Base-by-base conservation (phyloP, 2,113 vertebrate genomes). In the Sialia sialis region DNA sequence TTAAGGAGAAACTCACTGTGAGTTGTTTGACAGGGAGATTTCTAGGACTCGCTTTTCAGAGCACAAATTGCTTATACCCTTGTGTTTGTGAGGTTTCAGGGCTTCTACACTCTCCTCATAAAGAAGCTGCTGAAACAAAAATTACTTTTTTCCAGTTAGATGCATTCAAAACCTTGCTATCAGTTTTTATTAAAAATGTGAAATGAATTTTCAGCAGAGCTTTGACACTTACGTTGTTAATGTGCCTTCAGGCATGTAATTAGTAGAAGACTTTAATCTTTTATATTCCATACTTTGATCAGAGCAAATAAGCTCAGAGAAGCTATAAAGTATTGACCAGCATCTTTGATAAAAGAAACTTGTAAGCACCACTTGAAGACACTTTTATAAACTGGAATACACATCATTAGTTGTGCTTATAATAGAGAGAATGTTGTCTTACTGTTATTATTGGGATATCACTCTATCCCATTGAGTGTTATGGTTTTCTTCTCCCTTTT, bases 191-290 rank as follows among this genome's bases (percentile, higher is more conserved):
- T 98, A 98, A 98, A 98, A 98, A 98, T 97, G 94, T 36, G 41
- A 98, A 98, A 98, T 98, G 97, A 98, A 97, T 98, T 98, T 98
- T 98, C 94, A 82, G 97, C 97, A 96, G 92, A 96, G 94, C 97
- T 97, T 97, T 98, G 97, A 98, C 98, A 98, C 97, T 98, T 97
- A 94, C 87, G 98, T 98, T 98, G 97, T 98, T 98, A 98, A 98
- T 98, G 98, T 97, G 97, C 97, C 97, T 98, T 98, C 97, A 98
- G 97, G 98, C 98, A 97, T 98, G 97, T 98, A 98, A 98, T 98
- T 98, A 98, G 97, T 94, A 96, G 90, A 97, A 97, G 95, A 97
- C 94, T 98, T 98, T 98, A 98, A 98, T 98, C 97, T 98, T 98
- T 98, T 97, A 97, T 98, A 98, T 97, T 98, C 93, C 75, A 79